Base-by-base conservation (phyloP, 2,888 invertebrate genomes). In the Pristionchus mayeri region DNA sequence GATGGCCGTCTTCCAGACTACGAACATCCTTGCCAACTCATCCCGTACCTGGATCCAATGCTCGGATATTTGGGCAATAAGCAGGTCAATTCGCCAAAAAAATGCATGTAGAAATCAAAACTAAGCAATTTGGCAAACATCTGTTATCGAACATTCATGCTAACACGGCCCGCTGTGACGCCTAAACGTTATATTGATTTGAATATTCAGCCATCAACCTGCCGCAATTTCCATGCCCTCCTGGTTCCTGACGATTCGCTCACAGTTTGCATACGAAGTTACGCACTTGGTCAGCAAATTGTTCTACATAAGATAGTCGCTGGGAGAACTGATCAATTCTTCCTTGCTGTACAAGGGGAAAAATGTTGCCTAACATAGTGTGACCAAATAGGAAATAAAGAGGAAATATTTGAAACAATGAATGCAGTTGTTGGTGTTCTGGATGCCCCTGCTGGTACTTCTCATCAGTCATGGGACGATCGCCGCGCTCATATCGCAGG, bases 371-470 rank as follows among this genome's bases (percentile, higher is more conserved):
- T n/a, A n/a, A n/a, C n/a, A n/a, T n/a, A n/a, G n/a, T n/a, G n/a
- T n/a, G n/a, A n/a, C n/a, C n/a, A n/a, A n/a, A n/a, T n/a, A n/a
- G n/a, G n/a, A n/a, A n/a, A n/a, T n/a, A n/a, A n/a, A n/a, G n/a
- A n/a, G n/a, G n/a, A n/a, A n/a, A n/a, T n/a, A n/a, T n/a, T n/a
- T n/a, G n/a, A n/a, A n/a, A n/a, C n/a, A n/a, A n/a, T n/a, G 7
- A 9, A 9, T 89, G 85, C 86, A 91, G 89, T 79, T 91, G 52
- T 85, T 91, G 40, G 92, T 92, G 6, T 92, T 92, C 87, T 92
- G 91, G 88, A 91, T 91, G 3, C 92, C 92, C n/a, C 86, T 92
- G 30, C 57, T 90, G 21, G 86, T 90, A 7, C 85, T 92, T 37
- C 85, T 90, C 11, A 83, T 89, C 7, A 86, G 88, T 52, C 92